A percentile compares a stretch with the other conserved stretches of the same genome.
These are phyloP conservation scores for Cyprinella venusta DNA, from an alignment of 2,797 vertebrate genomes.

Conservation along the genomic window DNA sequence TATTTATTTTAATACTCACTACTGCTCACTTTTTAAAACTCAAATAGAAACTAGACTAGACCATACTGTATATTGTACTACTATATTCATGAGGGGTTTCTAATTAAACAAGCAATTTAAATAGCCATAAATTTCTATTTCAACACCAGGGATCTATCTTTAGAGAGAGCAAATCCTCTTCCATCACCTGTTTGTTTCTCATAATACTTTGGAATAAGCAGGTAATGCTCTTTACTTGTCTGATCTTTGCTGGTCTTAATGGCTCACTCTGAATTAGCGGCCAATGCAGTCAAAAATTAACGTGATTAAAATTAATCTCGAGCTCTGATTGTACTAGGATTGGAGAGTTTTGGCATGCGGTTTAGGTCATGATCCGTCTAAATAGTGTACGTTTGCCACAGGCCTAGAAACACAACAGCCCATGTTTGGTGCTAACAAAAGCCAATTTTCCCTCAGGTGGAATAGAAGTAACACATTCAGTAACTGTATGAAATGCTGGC, in stretches of 20 bases:
- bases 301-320: slow-evolving; percentile 30
- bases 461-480: not conserved
- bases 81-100: not conserved
- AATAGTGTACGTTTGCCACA: slow-evolving; percentile 13
- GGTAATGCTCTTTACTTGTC: slow-evolving; percentile 38
- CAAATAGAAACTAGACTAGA: not conserved
- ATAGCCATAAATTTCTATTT: slow-evolving; percentile 16
- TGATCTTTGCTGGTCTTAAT: slow-evolving; percentile 37
- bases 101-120: slow-evolving; percentile 3
- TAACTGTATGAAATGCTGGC: slow-evolving; percentile 3
- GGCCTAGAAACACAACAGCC: not conserved
- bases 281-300: slow-evolving; percentile 32
- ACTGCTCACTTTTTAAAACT: not conserved
- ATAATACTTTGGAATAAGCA: slow-evolving; percentile 38
- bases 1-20: not conserved
- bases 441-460: not conserved
- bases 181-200: slow-evolving; percentile 40
- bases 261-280: slow-evolving; percentile 35
- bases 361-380: slow-evolving; percentile 1
- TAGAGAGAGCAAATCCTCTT: slow-evolving; percentile 24
- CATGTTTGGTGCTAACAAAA: not conserved
- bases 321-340: slow-evolving; percentile 6
- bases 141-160: slow-evolving; percentile 16
- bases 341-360: not conserved
- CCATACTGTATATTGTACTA: not conserved